These are phyloP conservation scores for Dusona sp. DNA, from an alignment of 2,888 invertebrate genomes.

Conservation along the genomic window DNA sequence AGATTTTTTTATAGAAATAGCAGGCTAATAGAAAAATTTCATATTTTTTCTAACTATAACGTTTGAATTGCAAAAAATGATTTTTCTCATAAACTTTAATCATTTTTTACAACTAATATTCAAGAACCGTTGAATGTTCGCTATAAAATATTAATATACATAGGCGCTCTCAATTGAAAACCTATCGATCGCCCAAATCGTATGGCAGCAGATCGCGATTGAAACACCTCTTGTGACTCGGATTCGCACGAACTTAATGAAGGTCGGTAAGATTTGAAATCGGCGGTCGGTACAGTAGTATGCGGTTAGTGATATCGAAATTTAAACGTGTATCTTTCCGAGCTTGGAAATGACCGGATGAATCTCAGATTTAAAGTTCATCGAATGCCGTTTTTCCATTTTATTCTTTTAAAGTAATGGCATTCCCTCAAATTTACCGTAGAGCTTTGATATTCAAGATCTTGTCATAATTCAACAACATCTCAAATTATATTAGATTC, in stretches of 20 bases:
- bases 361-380: neutral
- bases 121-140: neutral
- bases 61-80: neutral
- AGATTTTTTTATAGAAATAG: too few species aligned
- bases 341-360: neutral
- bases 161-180: neutral
- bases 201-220: neutral
- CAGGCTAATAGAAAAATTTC: neutral
- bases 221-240: neutral
- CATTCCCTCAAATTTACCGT: neutral
- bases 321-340: neutral
- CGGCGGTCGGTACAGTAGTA: constrained; percentile 16
- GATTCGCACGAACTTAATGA: neutral
- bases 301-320: too few species aligned
- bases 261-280: neutral
- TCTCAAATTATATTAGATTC: neutral
- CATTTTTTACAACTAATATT: neutral
- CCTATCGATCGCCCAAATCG: neutral
- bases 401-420: neutral
- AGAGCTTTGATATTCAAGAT: neutral
- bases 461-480: neutral
- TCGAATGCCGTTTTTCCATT: neutral
- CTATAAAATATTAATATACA: neutral
- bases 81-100: neutral
- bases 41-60: neutral